A percentile compares a stretch with the other conserved stretches of the same genome.
Evolutionary conservation across 2,888 invertebrate species (phyloP).

Genomic region (Opisthograptis luteolata): DNA sequence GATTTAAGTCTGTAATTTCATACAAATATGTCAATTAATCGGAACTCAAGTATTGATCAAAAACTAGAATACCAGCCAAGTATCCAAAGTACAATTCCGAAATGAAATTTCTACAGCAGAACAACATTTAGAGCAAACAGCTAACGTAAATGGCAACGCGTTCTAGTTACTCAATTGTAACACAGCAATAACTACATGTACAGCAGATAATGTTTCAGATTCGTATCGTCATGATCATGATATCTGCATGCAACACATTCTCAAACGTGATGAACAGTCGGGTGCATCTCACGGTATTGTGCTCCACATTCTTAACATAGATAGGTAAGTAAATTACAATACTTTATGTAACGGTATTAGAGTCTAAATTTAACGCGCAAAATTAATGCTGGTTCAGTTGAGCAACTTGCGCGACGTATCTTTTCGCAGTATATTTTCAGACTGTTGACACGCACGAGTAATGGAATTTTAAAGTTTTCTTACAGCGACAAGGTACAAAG

Average conservation of each 20-base stretch:
- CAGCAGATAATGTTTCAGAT: not conserved
- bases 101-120: not conserved
- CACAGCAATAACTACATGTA: not conserved
- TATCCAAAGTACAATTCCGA: too few species aligned
- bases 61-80: too few species aligned
- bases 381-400: not conserved
- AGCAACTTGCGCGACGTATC: too few species aligned
- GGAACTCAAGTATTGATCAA: too few species aligned
- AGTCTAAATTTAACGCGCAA: not conserved
- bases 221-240: conserved; percentile 13
- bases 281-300: conserved; percentile 1
- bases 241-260: conserved; percentile 11
- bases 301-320: not conserved
- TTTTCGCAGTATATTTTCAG: too few species aligned
- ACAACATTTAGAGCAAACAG: conserved; percentile 5
- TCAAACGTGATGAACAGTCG: conserved; percentile 3
- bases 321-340: not conserved
- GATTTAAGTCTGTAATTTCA: too few species aligned
- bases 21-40: too few species aligned
- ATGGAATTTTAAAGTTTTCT: not conserved
- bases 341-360: not conserved
- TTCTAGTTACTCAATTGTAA: conserved; percentile 11
- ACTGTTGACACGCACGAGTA: too few species aligned
- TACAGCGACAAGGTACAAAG: conserved; percentile 3
- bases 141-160: conserved; percentile 7